These are phyloP conservation scores for Limnothrissa miodon DNA, from an alignment of 2,113 vertebrate species.

Conservation along the genomic window DNA sequence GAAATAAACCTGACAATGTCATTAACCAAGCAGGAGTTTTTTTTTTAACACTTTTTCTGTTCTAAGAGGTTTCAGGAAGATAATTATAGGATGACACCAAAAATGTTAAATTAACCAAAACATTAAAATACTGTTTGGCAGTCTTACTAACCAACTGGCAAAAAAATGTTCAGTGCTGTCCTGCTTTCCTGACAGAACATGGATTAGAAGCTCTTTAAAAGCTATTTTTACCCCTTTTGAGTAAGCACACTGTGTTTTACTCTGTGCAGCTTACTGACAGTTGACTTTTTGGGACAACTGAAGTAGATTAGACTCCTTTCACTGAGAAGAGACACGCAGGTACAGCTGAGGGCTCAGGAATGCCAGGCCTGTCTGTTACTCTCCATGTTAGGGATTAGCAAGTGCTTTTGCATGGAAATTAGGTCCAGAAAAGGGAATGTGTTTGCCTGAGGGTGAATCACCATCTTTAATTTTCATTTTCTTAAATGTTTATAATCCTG, in stretches of 20 bases:
- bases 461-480: background rate
- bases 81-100: too few relatives aligned
- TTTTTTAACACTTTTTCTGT: too few relatives aligned
- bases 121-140: too few relatives aligned
- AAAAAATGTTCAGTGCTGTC: too few relatives aligned
- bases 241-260: background rate
- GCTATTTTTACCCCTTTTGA: background rate
- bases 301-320: background rate
- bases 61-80: too few relatives aligned
- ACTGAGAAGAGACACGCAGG: background rate
- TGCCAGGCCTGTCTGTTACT: background rate
- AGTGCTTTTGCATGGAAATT: background rate
- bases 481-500: background rate
- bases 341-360: background rate
- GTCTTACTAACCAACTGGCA: too few relatives aligned
- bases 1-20: too few relatives aligned
- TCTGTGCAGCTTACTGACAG: background rate
- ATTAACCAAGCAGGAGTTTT: too few relatives aligned
- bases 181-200: background rate
- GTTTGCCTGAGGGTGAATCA: background rate
- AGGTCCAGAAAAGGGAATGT: background rate
- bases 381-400: too few relatives aligned
- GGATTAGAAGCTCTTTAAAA: background rate
- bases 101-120: too few relatives aligned
- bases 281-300: background rate